phyloP scores from a whole-genome alignment of 2,797 vertebrate genomes.

The Momotus momota region DNA sequence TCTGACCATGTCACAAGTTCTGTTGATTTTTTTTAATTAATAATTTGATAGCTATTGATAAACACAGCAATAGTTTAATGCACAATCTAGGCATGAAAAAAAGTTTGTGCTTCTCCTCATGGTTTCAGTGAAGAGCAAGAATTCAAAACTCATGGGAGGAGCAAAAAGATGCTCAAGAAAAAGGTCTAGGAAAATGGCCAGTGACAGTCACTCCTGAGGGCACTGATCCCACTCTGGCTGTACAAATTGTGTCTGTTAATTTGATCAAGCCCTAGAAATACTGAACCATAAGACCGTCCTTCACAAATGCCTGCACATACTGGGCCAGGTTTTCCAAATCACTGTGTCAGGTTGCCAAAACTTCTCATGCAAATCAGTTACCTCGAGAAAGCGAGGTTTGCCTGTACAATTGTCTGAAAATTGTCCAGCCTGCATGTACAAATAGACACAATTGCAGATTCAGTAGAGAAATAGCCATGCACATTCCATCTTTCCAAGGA shows the following conservation, averaged over 20 bases:
- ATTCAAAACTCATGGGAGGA: not conserved
- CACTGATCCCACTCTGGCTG: not conserved
- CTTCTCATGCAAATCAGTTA: not conserved
- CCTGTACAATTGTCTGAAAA: not conserved
- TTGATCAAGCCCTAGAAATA: not conserved
- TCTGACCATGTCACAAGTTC: not conserved
- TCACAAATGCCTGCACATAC: not conserved
- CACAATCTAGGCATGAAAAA: not conserved
- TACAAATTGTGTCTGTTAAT: not conserved
- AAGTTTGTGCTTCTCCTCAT: not conserved
- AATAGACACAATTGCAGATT: not conserved
- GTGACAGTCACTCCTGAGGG: not conserved
- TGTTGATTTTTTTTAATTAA: not conserved
- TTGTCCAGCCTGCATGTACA: not conserved
- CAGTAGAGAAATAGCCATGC: not conserved
- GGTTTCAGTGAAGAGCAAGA: not conserved
- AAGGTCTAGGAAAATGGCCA: not conserved
- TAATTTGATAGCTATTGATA: not conserved
- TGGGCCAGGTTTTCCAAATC: not conserved
- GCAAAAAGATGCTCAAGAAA: not conserved
- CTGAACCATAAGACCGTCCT: not conserved
- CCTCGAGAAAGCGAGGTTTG: not conserved
- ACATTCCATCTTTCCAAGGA: not conserved
- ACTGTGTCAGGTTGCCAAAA: not conserved
- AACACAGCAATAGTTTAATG: not conserved